Percentiles rank a stretch among this genome's conserved stretches.
phyloP scores from a whole-genome alignment of 92 coral and sea anemone genomes.

The Palythoa heliodiscus region DNA sequence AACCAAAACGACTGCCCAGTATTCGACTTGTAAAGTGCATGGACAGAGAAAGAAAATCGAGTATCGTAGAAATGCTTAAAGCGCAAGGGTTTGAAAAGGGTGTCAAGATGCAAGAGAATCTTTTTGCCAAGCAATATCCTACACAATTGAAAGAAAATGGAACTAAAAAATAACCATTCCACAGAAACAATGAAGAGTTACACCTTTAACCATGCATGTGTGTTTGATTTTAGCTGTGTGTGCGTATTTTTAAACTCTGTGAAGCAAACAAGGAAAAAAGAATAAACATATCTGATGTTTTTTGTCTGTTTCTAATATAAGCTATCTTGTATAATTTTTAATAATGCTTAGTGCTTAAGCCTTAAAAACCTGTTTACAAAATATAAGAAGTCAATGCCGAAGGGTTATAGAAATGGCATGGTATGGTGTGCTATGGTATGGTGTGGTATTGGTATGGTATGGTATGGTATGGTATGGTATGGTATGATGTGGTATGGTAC shows the following conservation, averaged over 20 bases:
- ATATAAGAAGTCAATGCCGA: too few species aligned
- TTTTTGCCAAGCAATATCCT: neutral
- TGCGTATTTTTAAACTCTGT: neutral
- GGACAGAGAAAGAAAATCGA: slow-evolving; percentile 18
- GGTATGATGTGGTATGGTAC: too few species aligned
- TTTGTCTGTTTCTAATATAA: too few species aligned
- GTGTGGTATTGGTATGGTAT: too few species aligned
- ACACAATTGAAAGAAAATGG: neutral
- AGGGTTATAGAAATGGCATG: too few species aligned
- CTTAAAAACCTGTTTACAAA: too few species aligned
- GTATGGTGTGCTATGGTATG: too few species aligned
- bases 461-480: too few species aligned
- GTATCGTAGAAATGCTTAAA: slow-evolving; percentile 14
- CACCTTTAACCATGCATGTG: neutral
- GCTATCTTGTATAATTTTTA: too few species aligned
- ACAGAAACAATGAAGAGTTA: neutral
- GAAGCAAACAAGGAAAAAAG: too few species aligned
- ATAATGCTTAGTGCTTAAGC: too few species aligned
- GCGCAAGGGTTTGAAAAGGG: slow-evolving; percentile 16
- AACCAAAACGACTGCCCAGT: slow-evolving; percentile 15
- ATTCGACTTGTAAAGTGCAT: slow-evolving; percentile 5
- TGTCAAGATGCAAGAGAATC: neutral
- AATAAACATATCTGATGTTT: too few species aligned
- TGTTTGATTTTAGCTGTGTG: neutral
- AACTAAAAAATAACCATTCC: neutral